These are phyloP conservation scores for Mycalesis mineus DNA, from an alignment of 2,888 invertebrate species.

Conservation along the genomic window DNA sequence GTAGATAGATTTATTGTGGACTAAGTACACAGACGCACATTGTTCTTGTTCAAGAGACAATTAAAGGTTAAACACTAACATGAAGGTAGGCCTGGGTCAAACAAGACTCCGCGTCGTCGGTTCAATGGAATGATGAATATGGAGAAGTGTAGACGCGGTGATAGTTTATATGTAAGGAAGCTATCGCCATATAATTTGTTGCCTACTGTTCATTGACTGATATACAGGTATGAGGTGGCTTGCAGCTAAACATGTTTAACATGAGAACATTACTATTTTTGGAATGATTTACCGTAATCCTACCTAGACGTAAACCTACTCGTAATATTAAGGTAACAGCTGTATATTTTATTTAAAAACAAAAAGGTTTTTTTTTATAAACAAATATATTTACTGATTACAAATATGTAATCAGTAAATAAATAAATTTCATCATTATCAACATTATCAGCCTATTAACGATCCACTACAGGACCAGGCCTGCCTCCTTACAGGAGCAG, in stretches of 20 bases:
- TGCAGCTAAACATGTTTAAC: neutral
- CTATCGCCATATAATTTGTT: slow-evolving; percentile 8
- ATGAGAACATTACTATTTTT: neutral
- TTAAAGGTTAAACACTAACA: slow-evolving; percentile 28
- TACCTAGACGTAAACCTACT: no score
- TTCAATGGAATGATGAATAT: slow-evolving; percentile 15
- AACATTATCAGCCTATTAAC: no score
- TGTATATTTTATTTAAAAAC: no score
- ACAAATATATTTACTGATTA: no score
- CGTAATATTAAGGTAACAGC: no score
- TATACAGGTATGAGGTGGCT: slow-evolving; percentile 1
- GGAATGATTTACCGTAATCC: neutral
- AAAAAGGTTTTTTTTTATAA: no score
- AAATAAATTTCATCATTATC: no score
- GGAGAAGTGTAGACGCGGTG: slow-evolving; percentile 13
- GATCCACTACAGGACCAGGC: no score
- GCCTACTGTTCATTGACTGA: slow-evolving; percentile 8
- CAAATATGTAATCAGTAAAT: no score
- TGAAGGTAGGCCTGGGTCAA: slow-evolving; percentile 25
- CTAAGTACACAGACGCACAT: slow-evolving; percentile 29
- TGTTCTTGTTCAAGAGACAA: slow-evolving; percentile 30
- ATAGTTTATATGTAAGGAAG: slow-evolving; percentile 13
- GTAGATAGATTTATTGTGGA: slow-evolving; percentile 29
- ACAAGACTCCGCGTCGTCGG: slow-evolving; percentile 8
- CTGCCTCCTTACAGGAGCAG: no score